Evolutionary conservation across 2,113 vertebrate genomes (phyloP).

Genomic region (Arenaria interpres): DNA sequence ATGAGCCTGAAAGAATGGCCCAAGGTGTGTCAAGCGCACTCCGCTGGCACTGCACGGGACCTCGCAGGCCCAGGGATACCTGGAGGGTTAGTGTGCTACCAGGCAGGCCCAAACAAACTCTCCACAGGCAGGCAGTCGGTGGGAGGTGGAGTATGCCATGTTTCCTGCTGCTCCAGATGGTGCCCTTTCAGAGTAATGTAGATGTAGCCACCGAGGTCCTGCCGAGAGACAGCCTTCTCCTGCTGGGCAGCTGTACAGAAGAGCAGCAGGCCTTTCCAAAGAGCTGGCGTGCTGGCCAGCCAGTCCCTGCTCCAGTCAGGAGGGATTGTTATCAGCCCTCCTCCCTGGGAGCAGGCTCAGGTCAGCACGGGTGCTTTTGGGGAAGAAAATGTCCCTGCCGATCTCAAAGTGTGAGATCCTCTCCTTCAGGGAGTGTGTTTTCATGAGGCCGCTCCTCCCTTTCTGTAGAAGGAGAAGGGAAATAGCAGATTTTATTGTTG

Average conservation of each 20-base stretch:
- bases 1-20: neutral
- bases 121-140: neutral
- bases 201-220: conserved; percentile 2
- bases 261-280: neutral
- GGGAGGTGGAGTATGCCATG: neutral
- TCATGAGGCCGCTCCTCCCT: neutral
- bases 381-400: neutral
- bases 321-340: neutral
- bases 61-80: neutral
- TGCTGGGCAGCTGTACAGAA: neutral
- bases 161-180: conserved; percentile 53
- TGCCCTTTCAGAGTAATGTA: conserved; percentile 41
- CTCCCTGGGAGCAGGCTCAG: neutral
- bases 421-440: neutral
- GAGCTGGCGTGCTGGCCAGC: neutral
- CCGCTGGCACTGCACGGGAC: neutral
- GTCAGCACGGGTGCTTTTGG: neutral
- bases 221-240: neutral
- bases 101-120: conserved; percentile 6
- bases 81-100: neutral
- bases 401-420: neutral
- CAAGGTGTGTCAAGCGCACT: neutral
- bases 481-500: neutral
- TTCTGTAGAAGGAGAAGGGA: neutral
- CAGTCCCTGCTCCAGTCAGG: neutral